Evolutionary conservation across 1,140 invertebrate species (phyloP).

Genomic region (Bombus turneri): DNA sequence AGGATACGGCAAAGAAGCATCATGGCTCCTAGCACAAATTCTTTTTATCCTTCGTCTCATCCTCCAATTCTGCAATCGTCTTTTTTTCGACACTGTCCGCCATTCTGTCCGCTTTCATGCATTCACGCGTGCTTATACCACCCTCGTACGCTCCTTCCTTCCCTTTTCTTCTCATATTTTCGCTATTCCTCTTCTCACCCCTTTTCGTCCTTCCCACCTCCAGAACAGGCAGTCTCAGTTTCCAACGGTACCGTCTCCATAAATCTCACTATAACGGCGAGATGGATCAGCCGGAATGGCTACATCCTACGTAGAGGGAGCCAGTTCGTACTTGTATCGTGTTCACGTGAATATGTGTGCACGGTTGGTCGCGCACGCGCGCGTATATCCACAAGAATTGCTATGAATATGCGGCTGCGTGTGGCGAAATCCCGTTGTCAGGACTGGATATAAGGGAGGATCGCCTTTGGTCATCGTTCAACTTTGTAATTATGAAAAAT

Average conservation of each 20-base stretch:
- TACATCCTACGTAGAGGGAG: constrained; percentile 69
- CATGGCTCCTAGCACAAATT: constrained; percentile 41
- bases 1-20: constrained; percentile 4
- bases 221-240: constrained; percentile 60
- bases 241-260: constrained; percentile 77
- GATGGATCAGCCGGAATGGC: constrained; percentile 80
- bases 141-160: neutral
- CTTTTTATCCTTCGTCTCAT: constrained; percentile 27
- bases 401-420: constrained; percentile 46
- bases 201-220: constrained; percentile 38
- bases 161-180: neutral
- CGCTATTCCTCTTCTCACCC: constrained; percentile 13
- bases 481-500: neutral
- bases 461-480: neutral
- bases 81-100: neutral
- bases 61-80: neutral
- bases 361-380: constrained; percentile 28
- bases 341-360: constrained; percentile 21
- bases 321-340: constrained; percentile 48
- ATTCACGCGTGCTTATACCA: constrained; percentile 9
- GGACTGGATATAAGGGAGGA: constrained; percentile 21
- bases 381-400: constrained; percentile 29
- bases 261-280: constrained; percentile 81
- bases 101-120: neutral
- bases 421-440: constrained; percentile 30